Evolutionary conservation across 2,888 invertebrate genomes (phyloP), one percentile per base, ranked within the genome.

Genomic region (Periphyllus acericola): DNA sequence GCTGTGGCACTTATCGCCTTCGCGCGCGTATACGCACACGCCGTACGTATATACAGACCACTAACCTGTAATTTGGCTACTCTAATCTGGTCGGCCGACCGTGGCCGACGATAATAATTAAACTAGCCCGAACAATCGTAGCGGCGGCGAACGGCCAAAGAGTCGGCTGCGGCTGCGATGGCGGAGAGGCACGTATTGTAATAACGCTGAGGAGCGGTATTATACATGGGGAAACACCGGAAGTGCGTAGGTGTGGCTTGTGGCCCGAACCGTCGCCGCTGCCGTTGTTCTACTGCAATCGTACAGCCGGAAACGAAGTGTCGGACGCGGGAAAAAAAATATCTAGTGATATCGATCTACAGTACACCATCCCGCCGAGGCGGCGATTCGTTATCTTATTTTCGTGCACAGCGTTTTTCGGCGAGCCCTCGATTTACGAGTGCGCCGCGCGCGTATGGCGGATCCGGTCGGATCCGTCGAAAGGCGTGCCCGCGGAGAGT

Each of bases 161-260:
- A 60, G 60, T 60, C 34, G 36, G 80, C 2, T 8, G 40, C 17
- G 80, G 46, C 14, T 14, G 46, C 46, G 46, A 46, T 1, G 60
- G 68, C 29, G 9, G 34, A 40, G 40, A 40, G 29, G 52, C n/a
- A 5, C 55, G 55, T 46, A 46, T 29, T 75, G n/a, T n/a, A n/a
- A 14, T 75, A 14, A 40, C 1, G 21, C 3, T 60, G 36, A 36
- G 36, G 34, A 74, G 74, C 29, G 36, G 52, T 55, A 19, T 46
- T 36, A 36, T 36, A 36, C 6, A 36, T 36, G 6, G 46, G 17
- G 66, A 72, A 81, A 17, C n/a, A 36, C 74, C 87, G 87, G 87
- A 87, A 81, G 81, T 87, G 87, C 66, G 87, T 81, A 87, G 87
- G 87, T 87, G 87, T 81, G 87, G 80, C 34, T 87, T 46, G 87